Conservation (phyloP, 2,888 invertebrate genomes). For the Tiliacea aurago region DNA sequence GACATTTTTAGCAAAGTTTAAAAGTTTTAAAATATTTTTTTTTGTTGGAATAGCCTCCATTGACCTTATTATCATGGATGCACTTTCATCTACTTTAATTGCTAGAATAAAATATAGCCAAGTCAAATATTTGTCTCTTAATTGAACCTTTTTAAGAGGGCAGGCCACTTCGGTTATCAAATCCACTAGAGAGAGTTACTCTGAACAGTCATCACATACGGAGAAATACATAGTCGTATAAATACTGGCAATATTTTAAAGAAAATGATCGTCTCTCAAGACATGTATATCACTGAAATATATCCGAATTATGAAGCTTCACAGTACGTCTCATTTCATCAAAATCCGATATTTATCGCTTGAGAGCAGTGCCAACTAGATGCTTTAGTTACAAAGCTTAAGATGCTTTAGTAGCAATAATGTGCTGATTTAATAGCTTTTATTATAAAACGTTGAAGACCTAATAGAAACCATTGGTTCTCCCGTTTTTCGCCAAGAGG, state of each 20-base stretch:
- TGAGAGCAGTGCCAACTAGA: conserved; percentile 54
- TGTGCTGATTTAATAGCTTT: conserved; percentile 19
- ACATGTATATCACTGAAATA: conserved; percentile 52
- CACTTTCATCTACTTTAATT: not conserved
- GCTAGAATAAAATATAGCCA: not conserved
- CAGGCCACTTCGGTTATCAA: not conserved
- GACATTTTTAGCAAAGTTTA: no score
- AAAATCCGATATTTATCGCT: conserved; percentile 54
- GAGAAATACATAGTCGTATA: conserved; percentile 14
- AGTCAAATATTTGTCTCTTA: not conserved
- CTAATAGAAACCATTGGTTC: not conserved
- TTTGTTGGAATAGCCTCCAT: no score
- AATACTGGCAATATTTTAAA: conserved; percentile 44
- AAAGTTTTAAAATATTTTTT: no score
- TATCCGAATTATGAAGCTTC: conserved; percentile 50
- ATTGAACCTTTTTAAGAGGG: not conserved
- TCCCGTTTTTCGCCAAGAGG: not conserved
- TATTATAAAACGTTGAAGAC: conserved; percentile 12
- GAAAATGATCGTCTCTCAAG: conserved; percentile 46
- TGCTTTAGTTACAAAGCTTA: conserved; percentile 9
- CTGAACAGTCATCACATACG: not conserved
- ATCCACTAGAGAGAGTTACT: not conserved
- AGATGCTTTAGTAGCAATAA: conserved; percentile 4
- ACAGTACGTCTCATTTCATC: conserved; percentile 58
- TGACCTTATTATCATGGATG: no score